Evolutionary conservation across 2,113 vertebrate genomes (phyloP).

Genomic region (Xyliphius kryptos): DNA sequence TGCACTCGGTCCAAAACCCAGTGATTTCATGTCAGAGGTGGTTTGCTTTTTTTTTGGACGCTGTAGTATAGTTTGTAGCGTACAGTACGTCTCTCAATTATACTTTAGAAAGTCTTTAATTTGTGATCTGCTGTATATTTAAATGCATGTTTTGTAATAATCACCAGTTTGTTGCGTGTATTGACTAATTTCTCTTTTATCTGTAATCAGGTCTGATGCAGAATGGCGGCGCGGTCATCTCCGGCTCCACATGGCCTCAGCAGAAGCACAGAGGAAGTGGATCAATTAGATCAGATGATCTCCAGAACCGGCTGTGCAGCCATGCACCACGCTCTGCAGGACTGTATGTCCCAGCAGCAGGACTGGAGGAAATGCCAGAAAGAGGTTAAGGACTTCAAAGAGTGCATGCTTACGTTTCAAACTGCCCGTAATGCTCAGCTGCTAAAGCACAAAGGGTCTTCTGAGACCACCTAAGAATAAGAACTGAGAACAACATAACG

Average conservation of each 20-base stretch:
- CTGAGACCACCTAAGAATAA: too few species aligned
- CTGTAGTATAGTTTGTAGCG: too few species aligned
- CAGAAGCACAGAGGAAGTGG: conserved; percentile 64
- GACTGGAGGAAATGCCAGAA: conserved; percentile 85
- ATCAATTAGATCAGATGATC: conserved; percentile 80
- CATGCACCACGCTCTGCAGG: conserved; percentile 78
- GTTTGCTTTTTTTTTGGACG: too few species aligned
- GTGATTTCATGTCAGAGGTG: too few species aligned
- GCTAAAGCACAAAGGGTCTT: conserved; percentile 31
- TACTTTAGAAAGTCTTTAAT: neutral
- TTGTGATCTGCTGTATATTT: neutral
- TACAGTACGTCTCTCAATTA: neutral
- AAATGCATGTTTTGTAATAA: too few species aligned
- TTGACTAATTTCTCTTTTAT: neutral
- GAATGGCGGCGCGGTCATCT: conserved; percentile 63
- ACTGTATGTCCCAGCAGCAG: conserved; percentile 84
- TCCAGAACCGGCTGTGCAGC: conserved; percentile 73
- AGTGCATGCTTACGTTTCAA: conserved; percentile 79
- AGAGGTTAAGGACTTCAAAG: conserved; percentile 73
- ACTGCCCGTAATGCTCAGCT: conserved; percentile 54
- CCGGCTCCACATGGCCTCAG: conserved; percentile 68
- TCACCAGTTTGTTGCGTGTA: neutral
- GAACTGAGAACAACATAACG: too few species aligned
- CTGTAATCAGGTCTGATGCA: conserved; percentile 4
- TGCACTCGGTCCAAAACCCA: too few species aligned